Conservation (phyloP, 2,797 vertebrate genomes). For the Podargus strigoides region DNA sequence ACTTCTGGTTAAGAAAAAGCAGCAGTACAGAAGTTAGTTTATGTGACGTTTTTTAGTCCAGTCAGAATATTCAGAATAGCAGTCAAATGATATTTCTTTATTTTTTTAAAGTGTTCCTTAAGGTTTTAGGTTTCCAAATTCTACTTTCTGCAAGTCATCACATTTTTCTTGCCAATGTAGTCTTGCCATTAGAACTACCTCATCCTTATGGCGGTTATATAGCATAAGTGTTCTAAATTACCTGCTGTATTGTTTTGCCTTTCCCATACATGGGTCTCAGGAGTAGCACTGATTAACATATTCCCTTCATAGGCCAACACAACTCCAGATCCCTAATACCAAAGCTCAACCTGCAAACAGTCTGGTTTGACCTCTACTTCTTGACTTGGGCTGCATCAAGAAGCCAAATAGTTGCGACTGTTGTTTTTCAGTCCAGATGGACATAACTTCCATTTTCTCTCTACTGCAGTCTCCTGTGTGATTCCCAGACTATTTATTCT, state of each 20-base stretch:
- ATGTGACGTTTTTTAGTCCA: neutral
- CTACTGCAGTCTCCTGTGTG: neutral
- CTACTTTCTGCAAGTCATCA: neutral
- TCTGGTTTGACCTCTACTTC: neutral
- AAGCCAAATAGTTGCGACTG: neutral
- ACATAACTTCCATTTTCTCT: neutral
- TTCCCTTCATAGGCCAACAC: neutral
- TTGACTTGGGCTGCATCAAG: neutral
- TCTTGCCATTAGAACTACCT: neutral
- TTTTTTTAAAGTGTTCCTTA: neutral
- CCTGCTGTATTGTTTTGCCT: neutral
- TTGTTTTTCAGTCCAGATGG: neutral
- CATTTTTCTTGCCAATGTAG: neutral
- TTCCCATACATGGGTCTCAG: neutral
- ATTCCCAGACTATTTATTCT: neutral
- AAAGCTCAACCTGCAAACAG: neutral
- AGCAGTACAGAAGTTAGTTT: neutral
- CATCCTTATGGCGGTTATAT: neutral
- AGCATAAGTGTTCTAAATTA: neutral
- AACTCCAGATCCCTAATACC: neutral
- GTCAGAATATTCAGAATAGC: neutral
- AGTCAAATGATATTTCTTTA: neutral
- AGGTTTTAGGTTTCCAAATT: neutral
- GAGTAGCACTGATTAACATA: neutral
- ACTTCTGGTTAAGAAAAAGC: conserved; percentile 10